phyloP scores from a whole-genome alignment of 2,797 vertebrate species.

The Gastrophryne carolinensis region DNA sequence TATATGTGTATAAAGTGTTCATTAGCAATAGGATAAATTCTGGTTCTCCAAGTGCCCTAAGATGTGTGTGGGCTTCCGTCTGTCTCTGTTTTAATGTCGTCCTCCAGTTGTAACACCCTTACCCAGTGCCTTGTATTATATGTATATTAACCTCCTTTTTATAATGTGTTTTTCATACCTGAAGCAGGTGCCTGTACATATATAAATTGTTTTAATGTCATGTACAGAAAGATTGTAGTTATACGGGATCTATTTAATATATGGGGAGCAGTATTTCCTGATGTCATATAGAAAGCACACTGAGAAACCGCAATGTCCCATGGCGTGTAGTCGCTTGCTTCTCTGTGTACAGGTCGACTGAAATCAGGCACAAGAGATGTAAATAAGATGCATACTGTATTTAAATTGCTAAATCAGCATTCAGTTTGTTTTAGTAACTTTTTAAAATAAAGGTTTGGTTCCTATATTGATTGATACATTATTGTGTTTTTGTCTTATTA shows the following conservation, averaged over 20 bases:
- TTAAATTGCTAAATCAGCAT: slow-evolving; percentile 76
- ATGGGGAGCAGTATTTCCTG: slow-evolving; percentile 23
- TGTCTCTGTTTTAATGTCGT: slow-evolving; percentile 41
- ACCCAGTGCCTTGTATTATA: slow-evolving; percentile 65
- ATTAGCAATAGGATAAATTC: too few relatives aligned
- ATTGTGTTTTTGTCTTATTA: background rate
- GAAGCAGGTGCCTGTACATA: slow-evolving; percentile 59
- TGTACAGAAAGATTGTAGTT: slow-evolving; percentile 56
- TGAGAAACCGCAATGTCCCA: slow-evolving; percentile 52
- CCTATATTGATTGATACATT: slow-evolving; percentile 56
- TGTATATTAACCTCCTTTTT: slow-evolving; percentile 69
- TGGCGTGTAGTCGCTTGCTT: slow-evolving; percentile 64
- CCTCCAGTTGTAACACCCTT: slow-evolving; percentile 64
- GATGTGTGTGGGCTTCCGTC: too few relatives aligned
- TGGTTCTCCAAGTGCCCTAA: too few relatives aligned
- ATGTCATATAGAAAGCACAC: slow-evolving; percentile 51
- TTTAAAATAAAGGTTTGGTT: slow-evolving; percentile 68
- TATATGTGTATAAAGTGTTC: too few relatives aligned
- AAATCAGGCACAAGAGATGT: slow-evolving; percentile 70
- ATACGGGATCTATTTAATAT: slow-evolving; percentile 53
- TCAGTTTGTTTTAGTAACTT: slow-evolving; percentile 69
- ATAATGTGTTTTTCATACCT: slow-evolving; percentile 64
- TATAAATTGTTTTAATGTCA: slow-evolving; percentile 46
- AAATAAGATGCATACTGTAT: slow-evolving; percentile 73
- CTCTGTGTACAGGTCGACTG: slow-evolving; percentile 72